Evolutionary conservation across 2,888 invertebrate species (phyloP), one percentile per base, ranked within the genome.

Genomic region (Xylocampa areola): DNA sequence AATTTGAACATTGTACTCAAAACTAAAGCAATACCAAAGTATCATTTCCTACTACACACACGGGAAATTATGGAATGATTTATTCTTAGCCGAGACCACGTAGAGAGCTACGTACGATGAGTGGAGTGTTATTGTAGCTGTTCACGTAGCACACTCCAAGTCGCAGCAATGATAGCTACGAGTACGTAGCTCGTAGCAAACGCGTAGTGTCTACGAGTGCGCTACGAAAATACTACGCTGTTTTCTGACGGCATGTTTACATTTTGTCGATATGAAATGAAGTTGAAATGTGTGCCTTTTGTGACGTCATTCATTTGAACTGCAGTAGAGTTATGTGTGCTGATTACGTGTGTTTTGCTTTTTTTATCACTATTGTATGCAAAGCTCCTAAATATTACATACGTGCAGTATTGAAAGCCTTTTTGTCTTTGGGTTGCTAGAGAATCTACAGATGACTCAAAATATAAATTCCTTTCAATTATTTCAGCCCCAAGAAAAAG

Each of bases 161-260:
- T 57, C 66, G 66, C 67, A 71, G 72, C 72, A 66, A 66, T 65
- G 66, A 65, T 70, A 65, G 66, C 57, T 63, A 67, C 58, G 67
- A 60, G 40, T 43, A 27, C 60, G 69, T 71, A 67, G 72, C 50
- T 23, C 60, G 69, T 71, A 67, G 72, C 50, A 44, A n/a, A 37
- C 27, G 30, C 66, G 65, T 66, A 65, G 71, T 23, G 70, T 57
- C 61, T 68, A 65, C 58, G 57, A 53, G 68, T 52, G 30, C 11
- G 57, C 74, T 74, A 68, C 74, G 70, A 64, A 50, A 54, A 41
- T 36, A 52, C 67, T 55, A 71, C 63, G 50, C 35, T 54, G 41
- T 55, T 64, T 35, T 44, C n/a, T 30, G 25, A 33, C 29, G 16
- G 16, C 2, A 32, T 44, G 45, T 68, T 52, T 37, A 32, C 25